Base-by-base conservation (phyloP, 2,888 invertebrate species). In the Hoplodrina ambigua region DNA sequence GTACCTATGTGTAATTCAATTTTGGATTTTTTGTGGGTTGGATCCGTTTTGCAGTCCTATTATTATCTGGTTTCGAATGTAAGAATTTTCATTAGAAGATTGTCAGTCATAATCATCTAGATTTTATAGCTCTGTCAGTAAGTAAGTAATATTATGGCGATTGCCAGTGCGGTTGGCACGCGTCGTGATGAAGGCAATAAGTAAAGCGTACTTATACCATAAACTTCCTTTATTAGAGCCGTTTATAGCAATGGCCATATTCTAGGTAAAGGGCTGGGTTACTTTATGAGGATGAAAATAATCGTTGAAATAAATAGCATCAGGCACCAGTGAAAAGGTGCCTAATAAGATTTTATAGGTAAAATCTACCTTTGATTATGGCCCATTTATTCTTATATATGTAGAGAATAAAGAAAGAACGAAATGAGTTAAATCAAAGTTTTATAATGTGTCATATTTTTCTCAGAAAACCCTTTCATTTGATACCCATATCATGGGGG, bases 151-250 rank as follows among this genome's bases (percentile, higher is more conserved):
- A 46, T 46, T 46, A 66, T 53, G 56, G 19, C 30, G 75, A 61
- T 75, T 54, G 69, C 25, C 41, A 54, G 58, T 74, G 37, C 44
- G 8, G 19, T 53, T 33, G 50, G 75, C 58, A 30, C 20, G 49
- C 44, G 13, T 44, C 50, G 49, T 44, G 58, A 50, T 62, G 59
- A 74, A 53, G 17, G 54, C 54, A 37, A 44, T 52, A 55, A 25
- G 68, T 52, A 49, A 25, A 46, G 46, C 17, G 46, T 46, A 46
- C 17, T 15, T 46, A 54, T 33, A 37, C 20, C 58, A 63, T 69
- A 59, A 69, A 54, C 30, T 33, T 19, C 37, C 44, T 75, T 75
- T 58, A 75, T 69, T 62, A 68, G 19, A 30, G 4, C 11, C 15
- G 33, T 53, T 68, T 37, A 37, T 55, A 58, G 10, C 1, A 20